phyloP scores from a whole-genome alignment of 2,113 vertebrate species.

The Xenus cinereus region DNA sequence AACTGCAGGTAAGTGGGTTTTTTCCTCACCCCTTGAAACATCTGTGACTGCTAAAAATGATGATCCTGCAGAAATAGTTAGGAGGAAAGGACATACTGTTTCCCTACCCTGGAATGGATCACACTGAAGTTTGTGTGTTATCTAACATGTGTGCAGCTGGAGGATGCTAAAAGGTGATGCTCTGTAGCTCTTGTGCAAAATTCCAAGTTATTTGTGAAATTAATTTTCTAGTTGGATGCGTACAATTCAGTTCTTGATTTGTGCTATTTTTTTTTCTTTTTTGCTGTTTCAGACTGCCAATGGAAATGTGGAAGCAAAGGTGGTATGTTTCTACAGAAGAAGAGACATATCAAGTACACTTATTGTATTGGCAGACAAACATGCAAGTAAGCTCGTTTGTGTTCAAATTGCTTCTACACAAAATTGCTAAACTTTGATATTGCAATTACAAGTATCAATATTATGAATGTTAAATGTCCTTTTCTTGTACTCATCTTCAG shows the following conservation, averaged over 20 bases:
- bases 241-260: background rate
- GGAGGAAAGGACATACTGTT: background rate
- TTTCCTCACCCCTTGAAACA: background rate
- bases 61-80: background rate
- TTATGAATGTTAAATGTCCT: background rate
- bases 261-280: background rate
- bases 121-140: background rate
- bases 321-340: constrained; percentile 97
- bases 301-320: constrained; percentile 98
- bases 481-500: background rate
- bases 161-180: background rate
- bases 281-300: constrained; percentile 89
- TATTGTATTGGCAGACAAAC: constrained; percentile 96
- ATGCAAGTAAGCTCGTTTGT: constrained; percentile 87
- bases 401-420: background rate
- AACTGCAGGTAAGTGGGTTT: background rate
- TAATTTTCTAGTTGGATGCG: background rate
- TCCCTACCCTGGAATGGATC: background rate
- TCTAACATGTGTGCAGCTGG: background rate
- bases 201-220: background rate
- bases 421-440: background rate
- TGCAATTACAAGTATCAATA: background rate
- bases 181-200: background rate
- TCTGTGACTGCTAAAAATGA: background rate
- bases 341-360: constrained; percentile 95